A percentile compares a stretch with the other conserved stretches of the same genome.
Conservation (phyloP, 2,888 invertebrate genomes). For the Standfussiana lucernea region DNA sequence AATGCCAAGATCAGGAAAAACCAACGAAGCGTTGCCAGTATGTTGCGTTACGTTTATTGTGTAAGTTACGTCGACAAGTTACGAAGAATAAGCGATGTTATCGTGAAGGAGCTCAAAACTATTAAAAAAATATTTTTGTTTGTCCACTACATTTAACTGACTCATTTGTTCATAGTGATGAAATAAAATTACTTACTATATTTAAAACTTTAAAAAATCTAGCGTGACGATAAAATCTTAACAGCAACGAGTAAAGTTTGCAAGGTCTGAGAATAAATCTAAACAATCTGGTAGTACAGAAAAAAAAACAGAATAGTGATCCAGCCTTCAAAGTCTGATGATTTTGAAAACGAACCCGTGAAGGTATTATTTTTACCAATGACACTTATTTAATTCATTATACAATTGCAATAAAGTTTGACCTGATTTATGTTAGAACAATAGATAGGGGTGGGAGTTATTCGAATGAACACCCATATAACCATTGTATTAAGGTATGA, state of each 20-base stretch:
- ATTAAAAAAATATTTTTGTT: constrained; percentile 1
- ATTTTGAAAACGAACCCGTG: not conserved
- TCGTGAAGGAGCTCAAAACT: constrained; percentile 47
- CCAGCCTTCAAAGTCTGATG: not conserved
- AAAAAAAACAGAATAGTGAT: not conserved
- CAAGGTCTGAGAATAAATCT: constrained; percentile 11
- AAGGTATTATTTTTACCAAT: not conserved
- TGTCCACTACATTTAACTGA: not conserved
- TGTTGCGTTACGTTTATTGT: constrained; percentile 70
- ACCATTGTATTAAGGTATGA: not conserved
- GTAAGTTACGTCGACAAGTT: constrained; percentile 66
- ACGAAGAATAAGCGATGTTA: constrained; percentile 63
- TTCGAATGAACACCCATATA: not conserved
- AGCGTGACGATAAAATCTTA: constrained; percentile 32
- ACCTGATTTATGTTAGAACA: not conserved
- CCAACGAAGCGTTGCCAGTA: constrained; percentile 66
- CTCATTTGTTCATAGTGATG: constrained; percentile 10
- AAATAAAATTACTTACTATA: not conserved
- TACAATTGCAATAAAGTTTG: not conserved
- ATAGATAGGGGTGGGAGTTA: not conserved
- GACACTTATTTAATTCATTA: not conserved
- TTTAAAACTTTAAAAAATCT: constrained; percentile 2
- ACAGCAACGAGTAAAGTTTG: not conserved
- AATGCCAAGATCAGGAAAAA: constrained; percentile 77
- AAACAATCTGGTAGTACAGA: constrained; percentile 10